Conservation (phyloP, 1,140 invertebrate genomes). For the Dryas iulia region DNA sequence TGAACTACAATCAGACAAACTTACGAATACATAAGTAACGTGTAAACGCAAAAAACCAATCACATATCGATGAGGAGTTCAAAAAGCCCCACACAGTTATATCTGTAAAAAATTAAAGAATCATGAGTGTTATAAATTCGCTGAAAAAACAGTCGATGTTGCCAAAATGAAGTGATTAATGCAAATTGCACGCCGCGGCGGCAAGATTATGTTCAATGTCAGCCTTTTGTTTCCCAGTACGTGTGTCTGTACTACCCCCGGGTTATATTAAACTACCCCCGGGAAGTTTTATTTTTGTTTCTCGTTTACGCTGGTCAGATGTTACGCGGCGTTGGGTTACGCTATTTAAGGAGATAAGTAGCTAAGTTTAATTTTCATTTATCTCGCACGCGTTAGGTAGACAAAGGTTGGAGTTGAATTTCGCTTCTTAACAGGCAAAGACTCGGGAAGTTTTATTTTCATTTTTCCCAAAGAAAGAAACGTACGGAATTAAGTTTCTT, state of each 20-base stretch:
- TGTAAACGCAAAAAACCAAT: background rate
- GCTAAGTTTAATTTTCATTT: too few relatives aligned
- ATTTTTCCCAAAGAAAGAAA: too few relatives aligned
- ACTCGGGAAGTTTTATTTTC: too few relatives aligned
- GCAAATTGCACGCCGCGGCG: constrained; percentile 17
- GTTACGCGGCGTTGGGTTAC: too few relatives aligned
- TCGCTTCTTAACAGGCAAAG: too few relatives aligned
- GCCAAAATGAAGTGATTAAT: constrained; percentile 23
- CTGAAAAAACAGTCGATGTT: constrained; percentile 9
- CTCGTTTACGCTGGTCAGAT: too few relatives aligned
- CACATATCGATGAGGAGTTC: background rate
- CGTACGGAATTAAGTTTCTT: too few relatives aligned
- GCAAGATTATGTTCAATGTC: constrained; percentile 18
- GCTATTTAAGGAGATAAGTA: too few relatives aligned
- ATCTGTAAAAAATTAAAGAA: constrained; percentile 15
- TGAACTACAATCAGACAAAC: background rate
- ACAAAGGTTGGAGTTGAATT: too few relatives aligned
- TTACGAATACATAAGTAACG: background rate
- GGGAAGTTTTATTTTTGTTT: too few relatives aligned
- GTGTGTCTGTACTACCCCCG: background rate
- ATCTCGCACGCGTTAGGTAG: too few relatives aligned
- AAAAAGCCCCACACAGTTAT: background rate
- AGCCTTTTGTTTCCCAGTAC: constrained; percentile 11
- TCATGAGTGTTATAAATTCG: constrained; percentile 1
- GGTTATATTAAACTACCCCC: too few relatives aligned